Evolutionary conservation across 2,888 invertebrate species (phyloP).

Genomic region (Xylocampa areola): DNA sequence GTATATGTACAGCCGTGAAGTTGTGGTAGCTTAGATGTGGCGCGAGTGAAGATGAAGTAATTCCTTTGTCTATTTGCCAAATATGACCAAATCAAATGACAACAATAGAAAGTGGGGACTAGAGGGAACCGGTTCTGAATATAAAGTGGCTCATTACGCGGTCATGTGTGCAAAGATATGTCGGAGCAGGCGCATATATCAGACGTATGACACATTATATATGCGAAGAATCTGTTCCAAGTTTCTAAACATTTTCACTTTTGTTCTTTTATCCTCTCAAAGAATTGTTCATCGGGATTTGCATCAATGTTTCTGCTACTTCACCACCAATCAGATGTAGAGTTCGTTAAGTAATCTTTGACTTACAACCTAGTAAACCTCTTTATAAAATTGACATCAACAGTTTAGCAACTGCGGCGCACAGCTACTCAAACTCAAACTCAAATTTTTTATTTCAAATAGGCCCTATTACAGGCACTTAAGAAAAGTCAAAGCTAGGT

Average conservation of each 20-base stretch:
- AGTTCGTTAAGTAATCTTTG: constrained; percentile 4
- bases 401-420: constrained; percentile 1
- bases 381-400: constrained; percentile 8
- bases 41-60: constrained; percentile 29
- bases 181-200: constrained; percentile 16
- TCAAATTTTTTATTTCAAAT: too few relatives aligned
- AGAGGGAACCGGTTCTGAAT: constrained; percentile 51
- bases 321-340: neutral
- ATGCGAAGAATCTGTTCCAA: neutral
- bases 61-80: constrained; percentile 58
- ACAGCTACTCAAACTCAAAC: too few relatives aligned
- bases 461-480: too few relatives aligned
- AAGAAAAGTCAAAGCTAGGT: too few relatives aligned
- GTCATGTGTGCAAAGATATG: constrained; percentile 50
- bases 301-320: neutral
- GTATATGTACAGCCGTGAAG: neutral
- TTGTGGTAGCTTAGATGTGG: neutral
- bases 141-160: constrained; percentile 67
- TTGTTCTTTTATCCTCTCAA: neutral
- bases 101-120: constrained; percentile 62
- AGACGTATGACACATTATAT: constrained; percentile 5
- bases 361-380: neutral
- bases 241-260: neutral
- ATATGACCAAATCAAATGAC: constrained; percentile 62
- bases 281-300: too few relatives aligned